A percentile compares a stretch with the other conserved stretches of the same genome.
phyloP scores from a whole-genome alignment of 2,797 vertebrate genomes.

The Zalophus californianus region DNA sequence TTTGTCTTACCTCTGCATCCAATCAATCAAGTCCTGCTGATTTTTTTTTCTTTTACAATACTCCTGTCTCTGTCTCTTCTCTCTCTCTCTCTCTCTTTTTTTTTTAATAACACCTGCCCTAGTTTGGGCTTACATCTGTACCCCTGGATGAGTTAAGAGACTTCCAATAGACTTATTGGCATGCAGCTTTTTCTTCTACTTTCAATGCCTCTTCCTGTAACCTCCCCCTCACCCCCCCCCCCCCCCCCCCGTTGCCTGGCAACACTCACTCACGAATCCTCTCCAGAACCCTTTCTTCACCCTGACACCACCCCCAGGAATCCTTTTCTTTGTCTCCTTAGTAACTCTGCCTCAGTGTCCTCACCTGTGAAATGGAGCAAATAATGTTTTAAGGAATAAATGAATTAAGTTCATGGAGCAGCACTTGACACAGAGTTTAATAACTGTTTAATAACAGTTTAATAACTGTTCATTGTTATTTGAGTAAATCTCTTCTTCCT shows the following conservation, averaged over 20 bases:
- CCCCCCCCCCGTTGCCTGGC: slow-evolving; percentile 34
- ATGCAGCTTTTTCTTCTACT: background rate
- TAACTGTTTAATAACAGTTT: background rate
- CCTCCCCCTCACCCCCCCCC: too few relatives aligned
- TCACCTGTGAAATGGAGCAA: background rate
- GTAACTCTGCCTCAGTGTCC: background rate
- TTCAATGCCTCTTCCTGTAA: background rate
- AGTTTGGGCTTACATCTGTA: background rate
- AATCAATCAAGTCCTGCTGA: background rate
- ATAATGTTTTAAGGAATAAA: background rate
- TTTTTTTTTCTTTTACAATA: background rate
- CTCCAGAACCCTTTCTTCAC: background rate
- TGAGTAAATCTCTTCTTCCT: background rate
- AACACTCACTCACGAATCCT: slow-evolving; percentile 43
- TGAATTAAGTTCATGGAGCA: background rate
- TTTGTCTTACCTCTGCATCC: background rate
- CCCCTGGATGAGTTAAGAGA: background rate
- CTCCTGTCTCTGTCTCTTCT: background rate
- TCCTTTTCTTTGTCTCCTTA: background rate
- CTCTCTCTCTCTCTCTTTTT: too few relatives aligned
- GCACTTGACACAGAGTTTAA: background rate
- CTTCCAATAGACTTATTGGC: background rate
- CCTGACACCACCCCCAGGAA: background rate
- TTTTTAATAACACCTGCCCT: background rate
- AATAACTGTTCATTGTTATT: background rate